Base-by-base conservation (phyloP, 2,888 invertebrate genomes). In the Notodonta dromedarius region DNA sequence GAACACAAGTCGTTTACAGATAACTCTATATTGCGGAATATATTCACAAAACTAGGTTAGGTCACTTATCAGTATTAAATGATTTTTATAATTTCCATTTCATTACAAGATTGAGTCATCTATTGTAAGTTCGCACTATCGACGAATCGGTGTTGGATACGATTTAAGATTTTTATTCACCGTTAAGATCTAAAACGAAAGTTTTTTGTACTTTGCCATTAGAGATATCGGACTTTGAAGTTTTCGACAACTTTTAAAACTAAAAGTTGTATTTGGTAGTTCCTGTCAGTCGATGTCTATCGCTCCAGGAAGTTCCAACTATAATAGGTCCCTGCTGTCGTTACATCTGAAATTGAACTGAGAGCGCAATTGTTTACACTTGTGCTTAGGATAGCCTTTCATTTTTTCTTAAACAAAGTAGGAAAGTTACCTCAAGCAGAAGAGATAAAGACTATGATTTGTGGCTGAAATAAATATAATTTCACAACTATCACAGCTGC, bases 61-160 rank as follows among this genome's bases (percentile, higher is more conserved):
- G 16, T 14, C 50, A 50, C 50, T 50, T 16, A 16, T 14, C 5
- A 9, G 48, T 14, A n/a, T n/a, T n/a, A 7, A 14, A 9, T 50
- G 50, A 16, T 50, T 50, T 50, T 50, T 50, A 50, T 50, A 7
- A 16, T 50, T 50, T 50, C 16, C 16, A 16, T 50, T 50, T 50
- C 50, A 50, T 50, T 50, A 1, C 9, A 16, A 50, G n/a, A 16
- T 48, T 50, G 16, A 50, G 16, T 50, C 8, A 16, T 14, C 16
- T 16, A 50, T 7, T 50, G 50, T 8, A 50, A 50, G 50, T 50
- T 16, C 16, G 14, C 16, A 50, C 16, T 9, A 9, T 16, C 11
- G 16, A 11, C 16, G 5, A 50, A 0, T 50, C 11, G 9, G n/a
- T 16, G 16, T 50, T 16, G 50, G 16, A 50, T 16, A 50, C 16